Conservation (phyloP, 2,888 invertebrate genomes). For the Eilema griseolum region DNA sequence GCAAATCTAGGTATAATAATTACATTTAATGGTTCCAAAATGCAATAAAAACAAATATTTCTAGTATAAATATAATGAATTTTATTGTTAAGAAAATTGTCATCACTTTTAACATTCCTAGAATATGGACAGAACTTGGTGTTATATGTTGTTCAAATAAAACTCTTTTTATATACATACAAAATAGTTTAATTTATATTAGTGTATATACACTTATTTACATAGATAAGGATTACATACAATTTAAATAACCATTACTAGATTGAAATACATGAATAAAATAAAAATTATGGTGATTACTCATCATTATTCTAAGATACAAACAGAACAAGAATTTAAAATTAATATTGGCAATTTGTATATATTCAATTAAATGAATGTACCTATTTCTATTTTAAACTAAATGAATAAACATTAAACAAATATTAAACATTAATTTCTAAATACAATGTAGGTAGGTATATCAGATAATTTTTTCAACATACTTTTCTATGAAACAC, state of each 20-base stretch:
- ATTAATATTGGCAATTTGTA: slow-evolving; percentile 34
- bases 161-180: slow-evolving; percentile 29
- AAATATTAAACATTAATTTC: neutral
- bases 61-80: slow-evolving; percentile 1
- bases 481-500: neutral
- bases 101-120: slow-evolving; percentile 45
- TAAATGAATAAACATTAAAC: neutral
- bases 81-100: slow-evolving; percentile 13
- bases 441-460: neutral
- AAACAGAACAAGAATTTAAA: slow-evolving; percentile 21
- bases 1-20: slow-evolving; percentile 4
- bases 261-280: slow-evolving; percentile 21
- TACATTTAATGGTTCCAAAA: neutral
- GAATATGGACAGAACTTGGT: slow-evolving; percentile 27
- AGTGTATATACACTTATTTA: slow-evolving; percentile 45
- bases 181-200: slow-evolving; percentile 42
- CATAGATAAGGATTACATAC: slow-evolving; percentile 29
- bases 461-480: neutral
- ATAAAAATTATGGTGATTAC: slow-evolving; percentile 20
- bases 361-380: neutral
- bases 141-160: slow-evolving; percentile 48
- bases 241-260: slow-evolving; percentile 25
- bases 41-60: slow-evolving; percentile 6
- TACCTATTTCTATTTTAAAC: neutral
- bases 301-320: slow-evolving; percentile 21